phyloP scores from a whole-genome alignment of 2,113 vertebrate species.

The Oreocharis arfaki region DNA sequence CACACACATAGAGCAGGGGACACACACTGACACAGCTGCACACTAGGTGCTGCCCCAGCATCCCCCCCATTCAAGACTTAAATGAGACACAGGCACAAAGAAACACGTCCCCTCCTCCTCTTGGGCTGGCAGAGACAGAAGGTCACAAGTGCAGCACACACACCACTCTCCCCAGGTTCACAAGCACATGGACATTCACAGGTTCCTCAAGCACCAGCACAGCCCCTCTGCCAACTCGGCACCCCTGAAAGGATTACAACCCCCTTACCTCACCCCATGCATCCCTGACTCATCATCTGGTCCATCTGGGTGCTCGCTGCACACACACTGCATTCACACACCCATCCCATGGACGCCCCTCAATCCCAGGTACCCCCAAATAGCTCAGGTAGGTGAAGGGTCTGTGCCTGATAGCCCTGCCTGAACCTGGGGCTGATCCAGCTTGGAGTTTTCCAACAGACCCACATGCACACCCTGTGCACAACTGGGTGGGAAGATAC shows the following conservation, averaged over 20 bases:
- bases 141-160: not conserved
- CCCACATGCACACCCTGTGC: rapidly evolving
- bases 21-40: not conserved
- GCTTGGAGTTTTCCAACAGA: not conserved
- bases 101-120: rapidly evolving
- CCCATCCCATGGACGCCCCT: rapidly evolving
- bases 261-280: rapidly evolving
- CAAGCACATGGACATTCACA: not conserved
- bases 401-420: not conserved
- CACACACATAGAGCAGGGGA: not conserved
- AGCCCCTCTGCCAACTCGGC: not conserved
- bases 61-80: not conserved
- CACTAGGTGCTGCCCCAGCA: not conserved
- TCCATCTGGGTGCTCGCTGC: not conserved
- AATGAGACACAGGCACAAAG: not conserved
- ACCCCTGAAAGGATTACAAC: rapidly evolving
- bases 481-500: not conserved
- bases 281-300: rapidly evolving
- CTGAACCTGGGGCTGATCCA: not conserved
- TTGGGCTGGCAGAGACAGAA: not conserved
- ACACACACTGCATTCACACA: not conserved
- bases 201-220: rapidly evolving
- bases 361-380: rapidly evolving
- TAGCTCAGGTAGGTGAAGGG: no score
- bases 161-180: no score